Percentiles rank a stretch among this genome's conserved stretches.
phyloP scores from a whole-genome alignment of 2,888 invertebrate genomes.

The Conchocele bisecta region DNA sequence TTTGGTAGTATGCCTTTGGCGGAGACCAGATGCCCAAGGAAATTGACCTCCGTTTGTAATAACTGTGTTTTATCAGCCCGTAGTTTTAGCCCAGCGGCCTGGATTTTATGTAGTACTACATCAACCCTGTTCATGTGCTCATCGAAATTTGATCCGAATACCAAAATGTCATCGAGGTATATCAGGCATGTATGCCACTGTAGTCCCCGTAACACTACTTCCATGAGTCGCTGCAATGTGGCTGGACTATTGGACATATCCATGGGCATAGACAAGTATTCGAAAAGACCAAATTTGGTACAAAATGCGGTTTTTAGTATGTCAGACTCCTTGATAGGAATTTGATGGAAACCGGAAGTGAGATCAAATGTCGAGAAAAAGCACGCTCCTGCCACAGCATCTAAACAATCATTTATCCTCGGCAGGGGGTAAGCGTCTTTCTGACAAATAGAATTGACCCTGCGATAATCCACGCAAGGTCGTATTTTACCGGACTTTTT shows the following conservation, averaged over 20 bases:
- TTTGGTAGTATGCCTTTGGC: not conserved
- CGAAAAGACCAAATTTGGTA: constrained; percentile 30
- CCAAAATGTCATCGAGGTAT: constrained; percentile 22
- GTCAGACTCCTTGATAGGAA: constrained; percentile 14
- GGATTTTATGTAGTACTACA: constrained; percentile 15
- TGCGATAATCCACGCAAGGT: constrained; percentile 13
- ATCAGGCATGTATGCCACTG: constrained; percentile 10
- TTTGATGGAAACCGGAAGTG: constrained; percentile 25
- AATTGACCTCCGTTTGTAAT: constrained; percentile 8
- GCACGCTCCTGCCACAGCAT: constrained; percentile 14
- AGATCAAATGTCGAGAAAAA: constrained; percentile 23
- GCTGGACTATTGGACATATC: not conserved
- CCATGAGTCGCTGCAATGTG: constrained; percentile 17
- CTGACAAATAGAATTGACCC: not conserved
- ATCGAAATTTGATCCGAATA: constrained; percentile 23
- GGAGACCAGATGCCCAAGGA: constrained; percentile 6
- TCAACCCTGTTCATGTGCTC: constrained; percentile 24
- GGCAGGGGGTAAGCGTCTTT: constrained; percentile 13
- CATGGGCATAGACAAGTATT: constrained; percentile 26
- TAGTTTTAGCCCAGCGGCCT: constrained; percentile 14
- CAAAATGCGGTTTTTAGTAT: constrained; percentile 35
- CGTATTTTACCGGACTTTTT: not conserved
- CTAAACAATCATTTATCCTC: constrained; percentile 24
- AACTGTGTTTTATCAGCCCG: constrained; percentile 7
- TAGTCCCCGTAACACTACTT: constrained; percentile 4